Evolutionary conservation across 2,888 invertebrate species (phyloP).

Genomic region (Clostera curtula): DNA sequence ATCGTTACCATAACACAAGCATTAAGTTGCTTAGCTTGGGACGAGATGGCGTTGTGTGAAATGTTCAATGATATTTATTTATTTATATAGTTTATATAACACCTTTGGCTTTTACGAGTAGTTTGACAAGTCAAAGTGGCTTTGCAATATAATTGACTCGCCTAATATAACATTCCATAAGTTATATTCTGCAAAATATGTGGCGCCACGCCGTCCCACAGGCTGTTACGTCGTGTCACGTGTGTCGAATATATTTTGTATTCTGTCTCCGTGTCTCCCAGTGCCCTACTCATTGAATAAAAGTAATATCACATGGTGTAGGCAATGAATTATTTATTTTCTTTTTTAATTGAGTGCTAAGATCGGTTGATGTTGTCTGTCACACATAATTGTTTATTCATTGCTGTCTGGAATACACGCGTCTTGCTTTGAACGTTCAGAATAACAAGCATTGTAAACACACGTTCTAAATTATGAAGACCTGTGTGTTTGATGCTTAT

Average conservation of each 20-base stretch:
- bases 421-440: slow-evolving; percentile 18
- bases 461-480: too few species aligned
- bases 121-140: too few species aligned
- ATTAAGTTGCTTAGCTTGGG: too few species aligned
- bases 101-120: too few species aligned
- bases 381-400: slow-evolving; percentile 33
- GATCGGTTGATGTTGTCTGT: slow-evolving; percentile 27
- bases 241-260: slow-evolving; percentile 48
- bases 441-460: slow-evolving; percentile 16
- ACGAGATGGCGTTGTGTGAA: too few species aligned
- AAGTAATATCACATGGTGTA: slow-evolving; percentile 35
- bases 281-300: slow-evolving; percentile 46
- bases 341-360: slow-evolving; percentile 47
- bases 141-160: too few species aligned
- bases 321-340: slow-evolving; percentile 51
- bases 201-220: slow-evolving; percentile 52
- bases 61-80: too few species aligned
- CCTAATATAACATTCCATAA: too few species aligned
- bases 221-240: slow-evolving; percentile 27
- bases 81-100: too few species aligned
- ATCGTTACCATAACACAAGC: too few species aligned
- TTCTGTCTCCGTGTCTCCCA: slow-evolving; percentile 36
- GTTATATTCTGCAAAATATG: slow-evolving; percentile 18
- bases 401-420: slow-evolving; percentile 26
- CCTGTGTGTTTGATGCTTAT: too few species aligned